Base-by-base conservation (phyloP, 2,113 vertebrate species). In the Notarius lentiginosus region DNA sequence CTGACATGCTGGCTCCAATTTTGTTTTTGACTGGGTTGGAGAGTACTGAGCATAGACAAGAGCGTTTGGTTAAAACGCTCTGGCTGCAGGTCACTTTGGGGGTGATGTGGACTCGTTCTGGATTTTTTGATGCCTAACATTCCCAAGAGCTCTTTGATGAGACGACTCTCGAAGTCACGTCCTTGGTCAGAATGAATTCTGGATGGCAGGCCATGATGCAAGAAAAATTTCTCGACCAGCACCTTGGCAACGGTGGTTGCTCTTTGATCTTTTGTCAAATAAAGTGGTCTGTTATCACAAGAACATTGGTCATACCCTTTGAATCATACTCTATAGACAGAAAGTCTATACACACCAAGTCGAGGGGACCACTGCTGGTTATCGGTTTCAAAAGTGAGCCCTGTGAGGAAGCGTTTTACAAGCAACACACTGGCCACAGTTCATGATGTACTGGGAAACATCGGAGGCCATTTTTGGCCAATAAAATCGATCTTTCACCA, bases 151-250 rank as follows among this genome's bases (percentile, higher is more conserved):
- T 56, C 51, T 27, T 18, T 30, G 7, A 80, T 58, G 7, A 80
- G 1, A 1, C 12, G 1, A n/a, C n/a, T 47, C 15, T 80, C 22
- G 17, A 56, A 80, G 17, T 80, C 53, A 8, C 27, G 30, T 0
- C 55, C 51, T n/a, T 80, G 77, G 58, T 58, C 77, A 5, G 55
- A 80, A 80, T 80, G 55, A 10, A 80, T 80, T 7, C 53, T 27
- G 2, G 77, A 1, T 1, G 55, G 77, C 14, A 80, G 18, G 0
- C 55, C 24, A 80, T 80, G 34, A 18, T 80, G 77, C 4, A 80
- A 55, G 34, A 80, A 80, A 34, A 34, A 80, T 20, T 80, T 58
- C 0, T 80, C 55, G 0, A 80, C 24, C 53, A 80, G 12, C 0
- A n/a, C 27, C n/a, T 60, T 80, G 1, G 79, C 79, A 0, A 80